Evolutionary conservation across 1,140 invertebrate species (phyloP).

Genomic region (Ectropis grisescens): DNA sequence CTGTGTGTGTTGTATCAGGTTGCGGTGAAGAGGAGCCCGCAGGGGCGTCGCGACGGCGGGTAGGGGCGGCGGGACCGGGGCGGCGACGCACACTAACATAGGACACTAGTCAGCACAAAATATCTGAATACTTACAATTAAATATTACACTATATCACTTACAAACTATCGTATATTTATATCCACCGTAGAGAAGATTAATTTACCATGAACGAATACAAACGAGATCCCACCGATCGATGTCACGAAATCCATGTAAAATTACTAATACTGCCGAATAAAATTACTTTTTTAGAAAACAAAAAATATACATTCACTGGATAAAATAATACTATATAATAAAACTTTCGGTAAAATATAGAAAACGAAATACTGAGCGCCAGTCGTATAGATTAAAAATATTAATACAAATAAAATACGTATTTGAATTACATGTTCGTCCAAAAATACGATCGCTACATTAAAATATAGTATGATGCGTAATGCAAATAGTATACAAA

Average conservation of each 20-base stretch:
- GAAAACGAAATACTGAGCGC: constrained; percentile 39
- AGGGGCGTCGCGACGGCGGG: constrained; percentile 2
- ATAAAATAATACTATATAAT: constrained; percentile 26
- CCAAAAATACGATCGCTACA: constrained; percentile 36
- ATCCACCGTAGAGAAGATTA: constrained; percentile 49
- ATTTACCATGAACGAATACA: constrained; percentile 35
- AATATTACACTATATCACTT: constrained; percentile 39
- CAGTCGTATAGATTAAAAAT: constrained; percentile 25
- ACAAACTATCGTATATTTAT: constrained; percentile 62
- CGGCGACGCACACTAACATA: constrained; percentile 15
- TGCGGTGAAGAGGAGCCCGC: no score
- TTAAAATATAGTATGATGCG: constrained; percentile 19
- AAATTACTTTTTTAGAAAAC: constrained; percentile 27
- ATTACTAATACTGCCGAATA: constrained; percentile 56
- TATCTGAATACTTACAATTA: constrained; percentile 53
- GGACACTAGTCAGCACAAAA: constrained; percentile 44
- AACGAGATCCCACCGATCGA: constrained; percentile 48
- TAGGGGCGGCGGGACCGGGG: no score
- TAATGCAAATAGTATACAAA: constrained; percentile 43
- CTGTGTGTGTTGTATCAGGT: no score
- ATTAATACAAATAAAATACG: constrained; percentile 35
- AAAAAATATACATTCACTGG: constrained; percentile 13
- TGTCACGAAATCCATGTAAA: constrained; percentile 12
- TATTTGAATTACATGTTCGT: constrained; percentile 24
- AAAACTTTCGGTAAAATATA: constrained; percentile 13